Percentiles rank a stretch among this genome's conserved stretches.
These are phyloP conservation scores for Drosophila fungiperda DNA, from an alignment of 2,888 invertebrate species.

Conservation along the genomic window DNA sequence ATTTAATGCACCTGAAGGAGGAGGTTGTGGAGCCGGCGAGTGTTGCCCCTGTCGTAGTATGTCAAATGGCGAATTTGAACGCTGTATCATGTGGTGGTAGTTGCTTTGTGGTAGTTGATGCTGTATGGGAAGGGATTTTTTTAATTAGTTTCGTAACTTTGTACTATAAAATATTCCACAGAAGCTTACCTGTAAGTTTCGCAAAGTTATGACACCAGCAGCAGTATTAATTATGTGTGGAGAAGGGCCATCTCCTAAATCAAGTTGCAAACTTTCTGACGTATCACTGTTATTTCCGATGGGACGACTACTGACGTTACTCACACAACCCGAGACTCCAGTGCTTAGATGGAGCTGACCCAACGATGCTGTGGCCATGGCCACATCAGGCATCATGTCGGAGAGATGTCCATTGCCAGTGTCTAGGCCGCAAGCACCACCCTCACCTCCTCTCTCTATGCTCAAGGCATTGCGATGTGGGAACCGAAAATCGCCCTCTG, in stretches of 20 bases:
- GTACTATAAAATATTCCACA: background rate
- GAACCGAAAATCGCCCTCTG: constrained; percentile 87
- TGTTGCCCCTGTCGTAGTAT: constrained; percentile 83
- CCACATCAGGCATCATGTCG: constrained; percentile 96
- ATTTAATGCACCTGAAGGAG: constrained; percentile 84
- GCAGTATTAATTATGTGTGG: constrained; percentile 85
- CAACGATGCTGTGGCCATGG: constrained; percentile 93
- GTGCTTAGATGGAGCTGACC: constrained; percentile 88
- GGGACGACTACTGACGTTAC: constrained; percentile 30
- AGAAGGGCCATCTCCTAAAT: constrained; percentile 92
- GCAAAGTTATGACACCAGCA: constrained; percentile 79
- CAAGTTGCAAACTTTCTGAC: constrained; percentile 88
- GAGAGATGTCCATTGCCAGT: constrained; percentile 89
- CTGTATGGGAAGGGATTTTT: constrained; percentile 54
- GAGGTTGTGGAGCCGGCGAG: constrained; percentile 80
- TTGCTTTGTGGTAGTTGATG: constrained; percentile 84
- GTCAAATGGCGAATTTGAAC: constrained; percentile 84
- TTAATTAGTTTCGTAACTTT: constrained; percentile 4
- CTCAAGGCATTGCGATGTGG: constrained; percentile 77
- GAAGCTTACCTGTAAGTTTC: constrained; percentile 82
- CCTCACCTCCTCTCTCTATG: constrained; percentile 87
- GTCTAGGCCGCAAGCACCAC: constrained; percentile 87
- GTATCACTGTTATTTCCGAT: constrained; percentile 77
- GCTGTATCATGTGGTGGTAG: constrained; percentile 85
- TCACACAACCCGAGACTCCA: constrained; percentile 39